phyloP scores from a whole-genome alignment of 2,113 vertebrate genomes.

The Hoplias malabaricus region DNA sequence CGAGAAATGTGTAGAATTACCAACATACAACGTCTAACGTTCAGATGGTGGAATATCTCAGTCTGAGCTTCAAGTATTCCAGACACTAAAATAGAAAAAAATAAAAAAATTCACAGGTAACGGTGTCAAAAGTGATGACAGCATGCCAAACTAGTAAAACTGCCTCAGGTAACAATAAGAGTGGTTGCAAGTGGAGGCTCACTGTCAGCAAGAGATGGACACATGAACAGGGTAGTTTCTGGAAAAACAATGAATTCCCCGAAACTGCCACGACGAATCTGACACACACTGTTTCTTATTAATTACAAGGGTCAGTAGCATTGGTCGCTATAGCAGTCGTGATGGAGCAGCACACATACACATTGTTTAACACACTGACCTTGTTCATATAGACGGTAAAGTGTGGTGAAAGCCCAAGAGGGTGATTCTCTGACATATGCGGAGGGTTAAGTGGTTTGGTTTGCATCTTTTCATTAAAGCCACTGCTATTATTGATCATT shows the following conservation, averaged over 20 bases:
- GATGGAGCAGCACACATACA: not conserved
- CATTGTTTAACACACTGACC: not conserved
- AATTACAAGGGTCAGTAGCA: not conserved
- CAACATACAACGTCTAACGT: not conserved
- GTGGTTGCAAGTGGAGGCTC: not conserved
- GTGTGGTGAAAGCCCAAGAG: not conserved
- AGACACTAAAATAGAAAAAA: slow-evolving; percentile 1
- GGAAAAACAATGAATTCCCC: not conserved
- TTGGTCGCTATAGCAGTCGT: not conserved
- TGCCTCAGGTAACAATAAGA: not conserved
- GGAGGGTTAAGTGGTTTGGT: not conserved
- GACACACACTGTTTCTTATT: not conserved
- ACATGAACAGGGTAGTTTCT: not conserved
- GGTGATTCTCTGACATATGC: not conserved
- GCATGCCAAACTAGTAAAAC: not conserved
- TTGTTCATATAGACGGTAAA: not conserved
- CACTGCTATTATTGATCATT: not conserved
- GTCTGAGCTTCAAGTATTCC: not conserved
- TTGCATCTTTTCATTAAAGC: not conserved
- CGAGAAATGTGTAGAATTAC: not conserved
- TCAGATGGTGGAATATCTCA: not conserved
- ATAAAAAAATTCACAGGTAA: not conserved
- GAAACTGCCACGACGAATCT: not conserved
- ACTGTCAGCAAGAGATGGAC: not conserved
- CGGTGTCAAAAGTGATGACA: not conserved